Conservation (phyloP, 1,140 invertebrate genomes). For the Elymnias hypermnestra region DNA sequence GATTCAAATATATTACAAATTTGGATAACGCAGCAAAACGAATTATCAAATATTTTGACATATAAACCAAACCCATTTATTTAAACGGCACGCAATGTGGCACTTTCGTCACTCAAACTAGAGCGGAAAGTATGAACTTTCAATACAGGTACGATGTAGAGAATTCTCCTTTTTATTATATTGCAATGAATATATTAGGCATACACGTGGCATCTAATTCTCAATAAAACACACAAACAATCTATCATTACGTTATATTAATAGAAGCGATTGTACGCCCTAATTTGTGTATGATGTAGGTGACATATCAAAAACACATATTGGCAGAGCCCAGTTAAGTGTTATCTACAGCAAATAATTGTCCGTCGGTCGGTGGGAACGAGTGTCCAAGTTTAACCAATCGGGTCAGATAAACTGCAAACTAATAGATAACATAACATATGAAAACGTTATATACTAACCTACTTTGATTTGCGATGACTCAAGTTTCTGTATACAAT, state of each 20-base stretch:
- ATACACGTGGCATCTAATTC: too few relatives aligned
- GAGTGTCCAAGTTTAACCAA: conserved; percentile 7
- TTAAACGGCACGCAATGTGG: too few relatives aligned
- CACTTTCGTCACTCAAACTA: too few relatives aligned
- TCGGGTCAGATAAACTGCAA: conserved; percentile 3
- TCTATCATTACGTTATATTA: background rate
- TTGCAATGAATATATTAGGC: too few relatives aligned
- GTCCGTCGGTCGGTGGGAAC: conserved; percentile 6
- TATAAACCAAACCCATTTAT: too few relatives aligned
- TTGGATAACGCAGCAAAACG: too few relatives aligned
- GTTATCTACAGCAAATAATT: conserved; percentile 8
- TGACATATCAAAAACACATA: conserved; percentile 7
- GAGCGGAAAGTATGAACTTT: too few relatives aligned
- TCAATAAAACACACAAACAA: background rate
- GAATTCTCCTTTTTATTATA: too few relatives aligned
- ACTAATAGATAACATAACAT: background rate
- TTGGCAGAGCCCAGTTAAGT: conserved; percentile 5
- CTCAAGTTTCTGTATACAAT: too few relatives aligned
- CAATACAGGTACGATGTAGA: too few relatives aligned
- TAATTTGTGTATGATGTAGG: conserved; percentile 6
- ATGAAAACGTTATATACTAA: conserved; percentile 1
- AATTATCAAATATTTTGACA: too few relatives aligned
- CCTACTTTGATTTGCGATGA: background rate
- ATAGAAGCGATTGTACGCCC: conserved; percentile 1
- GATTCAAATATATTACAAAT: too few relatives aligned